Evolutionary conservation across 1,140 invertebrate species (phyloP).

Genomic region (Nebria ingens): DNA sequence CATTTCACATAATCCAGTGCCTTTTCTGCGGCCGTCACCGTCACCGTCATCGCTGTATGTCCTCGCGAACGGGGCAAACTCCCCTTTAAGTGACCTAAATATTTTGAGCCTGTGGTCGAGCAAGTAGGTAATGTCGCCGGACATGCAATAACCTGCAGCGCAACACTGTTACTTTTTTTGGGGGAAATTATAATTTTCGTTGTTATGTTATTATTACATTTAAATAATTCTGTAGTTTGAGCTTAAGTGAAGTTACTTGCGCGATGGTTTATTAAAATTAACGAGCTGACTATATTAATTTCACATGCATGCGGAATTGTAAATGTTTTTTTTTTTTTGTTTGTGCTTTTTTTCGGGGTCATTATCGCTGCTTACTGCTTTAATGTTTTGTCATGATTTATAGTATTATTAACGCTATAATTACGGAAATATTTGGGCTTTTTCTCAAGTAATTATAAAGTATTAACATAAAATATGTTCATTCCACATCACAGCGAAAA

Average conservation of each 20-base stretch:
- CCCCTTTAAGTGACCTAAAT: not conserved
- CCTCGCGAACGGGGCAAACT: no score
- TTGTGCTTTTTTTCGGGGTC: no score
- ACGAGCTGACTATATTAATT: not conserved
- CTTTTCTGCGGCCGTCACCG: not conserved
- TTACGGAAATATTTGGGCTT: no score
- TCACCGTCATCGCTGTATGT: not conserved
- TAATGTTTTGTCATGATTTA: no score
- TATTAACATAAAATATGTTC: no score
- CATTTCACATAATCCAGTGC: not conserved
- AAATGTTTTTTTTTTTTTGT: no score
- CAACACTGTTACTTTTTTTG: not conserved
- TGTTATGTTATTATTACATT: conserved; percentile 7
- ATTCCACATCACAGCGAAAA: no score
- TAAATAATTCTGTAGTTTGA: conserved; percentile 4
- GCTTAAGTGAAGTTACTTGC: not conserved
- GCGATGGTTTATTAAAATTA: not conserved
- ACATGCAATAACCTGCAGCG: not conserved
- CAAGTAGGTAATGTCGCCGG: not conserved
- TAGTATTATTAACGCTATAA: no score
- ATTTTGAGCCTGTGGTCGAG: no score
- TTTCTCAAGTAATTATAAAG: no score
- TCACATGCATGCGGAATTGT: conserved; percentile 6
- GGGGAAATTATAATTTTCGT: conserved; percentile 7
- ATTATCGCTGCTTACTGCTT: no score